Base-by-base conservation (phyloP, 2,113 vertebrate genomes). In the Leptobrachium ailaonicum region DNA sequence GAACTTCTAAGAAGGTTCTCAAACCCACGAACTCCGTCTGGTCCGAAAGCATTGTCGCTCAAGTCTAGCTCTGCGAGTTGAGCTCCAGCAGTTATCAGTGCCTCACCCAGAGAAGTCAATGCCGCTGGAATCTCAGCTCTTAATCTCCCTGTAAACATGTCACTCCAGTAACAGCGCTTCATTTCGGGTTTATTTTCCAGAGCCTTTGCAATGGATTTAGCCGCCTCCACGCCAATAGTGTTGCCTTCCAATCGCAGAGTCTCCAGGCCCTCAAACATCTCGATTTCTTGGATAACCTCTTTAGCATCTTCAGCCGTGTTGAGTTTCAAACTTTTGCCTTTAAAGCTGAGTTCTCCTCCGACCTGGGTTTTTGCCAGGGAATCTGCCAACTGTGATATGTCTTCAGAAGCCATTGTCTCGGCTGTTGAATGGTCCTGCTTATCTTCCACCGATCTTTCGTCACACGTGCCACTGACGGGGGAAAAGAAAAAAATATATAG, bases 1-100 rank as follows among this genome's bases (percentile, higher is more conserved):
- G 93, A 69, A 85, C 97, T 99, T 88, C 95, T 96, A 54, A 99
- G 93, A 84, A 99, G 84, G 0, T 84, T 89, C 88, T 99, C 96
- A 2, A 99, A 97, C 83, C 96, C 96, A 79, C 89, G 95, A 32
- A 99, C 96, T 0, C 98, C 98, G 0, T 99, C 98, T 0, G 97
- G 98, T 20, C 98, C 98, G n/a, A 99, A 99, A 0, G 98, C 98
- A 0, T 99, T 99, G 89, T 99, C 97, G 45, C 98, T 99, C 70
- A 99, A 92, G 86, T 99, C 98, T 83, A 99, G 84, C 77, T 97
- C 95, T 2, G 94, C 93, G 74, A 99, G 91, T 72, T 91, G 92
- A 6, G 96, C 95, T 50, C 96, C 94, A 0, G 97, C 96, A 41
- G 88, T 87, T 84, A 96, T 94, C 62, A 99, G 86, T 0, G 96